Evolutionary conservation across 2,113 vertebrate species (phyloP).

Genomic region (Macaca fascicularis): DNA sequence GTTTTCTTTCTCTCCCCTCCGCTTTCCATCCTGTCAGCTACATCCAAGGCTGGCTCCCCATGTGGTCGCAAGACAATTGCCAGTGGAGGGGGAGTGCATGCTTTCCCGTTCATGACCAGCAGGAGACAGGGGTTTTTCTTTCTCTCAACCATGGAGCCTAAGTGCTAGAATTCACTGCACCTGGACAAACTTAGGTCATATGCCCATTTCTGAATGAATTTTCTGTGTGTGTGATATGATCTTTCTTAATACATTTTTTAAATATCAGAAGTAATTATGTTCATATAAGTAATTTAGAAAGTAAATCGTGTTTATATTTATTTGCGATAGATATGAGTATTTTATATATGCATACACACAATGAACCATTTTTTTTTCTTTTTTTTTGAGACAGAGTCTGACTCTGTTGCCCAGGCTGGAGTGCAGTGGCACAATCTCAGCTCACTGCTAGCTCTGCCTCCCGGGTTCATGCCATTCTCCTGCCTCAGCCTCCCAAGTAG

Average conservation of each 20-base stretch:
- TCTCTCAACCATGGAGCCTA: neutral
- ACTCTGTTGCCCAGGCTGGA: too few relatives aligned
- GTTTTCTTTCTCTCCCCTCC: neutral
- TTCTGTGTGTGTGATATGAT: neutral
- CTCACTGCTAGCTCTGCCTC: too few relatives aligned
- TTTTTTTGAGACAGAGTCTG: too few relatives aligned
- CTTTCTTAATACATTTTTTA: conserved; percentile 5
- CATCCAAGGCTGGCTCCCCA: too few relatives aligned
- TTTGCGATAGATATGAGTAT: neutral
- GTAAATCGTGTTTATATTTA: neutral
- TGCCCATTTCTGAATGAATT: neutral
- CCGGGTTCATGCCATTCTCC: too few relatives aligned
- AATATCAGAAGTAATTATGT: neutral
- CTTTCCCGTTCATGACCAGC: neutral
- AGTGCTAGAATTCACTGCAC: neutral
- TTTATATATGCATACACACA: neutral
- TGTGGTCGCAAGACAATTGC: neutral
- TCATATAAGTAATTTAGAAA: conserved; percentile 1
- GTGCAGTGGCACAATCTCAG: too few relatives aligned
- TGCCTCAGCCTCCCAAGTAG: too few relatives aligned
- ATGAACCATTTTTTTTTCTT: neutral
- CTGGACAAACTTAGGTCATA: neutral
- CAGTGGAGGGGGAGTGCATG: rapidly evolving
- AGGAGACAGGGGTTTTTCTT: neutral
- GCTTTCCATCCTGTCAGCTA: neutral